Evolutionary conservation across 2,113 vertebrate species (phyloP).

Genomic region (Pedetes capensis): DNA sequence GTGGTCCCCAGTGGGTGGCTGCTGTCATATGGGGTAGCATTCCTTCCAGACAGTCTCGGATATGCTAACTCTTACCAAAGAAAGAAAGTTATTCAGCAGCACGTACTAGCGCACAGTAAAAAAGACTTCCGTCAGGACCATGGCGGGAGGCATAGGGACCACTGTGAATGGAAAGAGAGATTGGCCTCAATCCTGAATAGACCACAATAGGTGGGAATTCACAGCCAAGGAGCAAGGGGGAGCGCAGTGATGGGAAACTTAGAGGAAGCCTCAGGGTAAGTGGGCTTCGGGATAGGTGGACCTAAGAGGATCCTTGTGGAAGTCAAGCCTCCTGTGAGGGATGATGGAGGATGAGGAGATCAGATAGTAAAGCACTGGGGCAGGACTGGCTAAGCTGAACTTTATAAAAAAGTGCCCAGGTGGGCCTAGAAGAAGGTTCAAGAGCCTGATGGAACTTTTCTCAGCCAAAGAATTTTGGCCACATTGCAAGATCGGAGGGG

Average conservation of each 20-base stretch:
- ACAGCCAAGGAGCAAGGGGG: not conserved
- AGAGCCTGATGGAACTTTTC: not conserved
- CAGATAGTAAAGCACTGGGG: not conserved
- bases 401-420: not conserved
- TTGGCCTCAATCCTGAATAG: not conserved
- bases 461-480: not conserved
- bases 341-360: not conserved
- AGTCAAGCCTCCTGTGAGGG: too few relatives aligned
- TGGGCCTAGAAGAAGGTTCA: not conserved
- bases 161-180: not conserved
- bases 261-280: not conserved
- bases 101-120: not conserved
- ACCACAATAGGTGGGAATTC: not conserved
- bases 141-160: not conserved
- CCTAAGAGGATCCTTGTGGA: not conserved
- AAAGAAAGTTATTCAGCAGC: not conserved
- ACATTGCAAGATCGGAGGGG: not conserved
- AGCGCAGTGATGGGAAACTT: not conserved
- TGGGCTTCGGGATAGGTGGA: not conserved
- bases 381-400: not conserved
- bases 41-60: not conserved
- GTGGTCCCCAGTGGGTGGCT: not conserved
- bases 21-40: not conserved
- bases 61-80: not conserved
- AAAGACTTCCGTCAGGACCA: too few relatives aligned